phyloP scores from a whole-genome alignment of 2,888 invertebrate genomes.

The Ochropleura leucogaster region DNA sequence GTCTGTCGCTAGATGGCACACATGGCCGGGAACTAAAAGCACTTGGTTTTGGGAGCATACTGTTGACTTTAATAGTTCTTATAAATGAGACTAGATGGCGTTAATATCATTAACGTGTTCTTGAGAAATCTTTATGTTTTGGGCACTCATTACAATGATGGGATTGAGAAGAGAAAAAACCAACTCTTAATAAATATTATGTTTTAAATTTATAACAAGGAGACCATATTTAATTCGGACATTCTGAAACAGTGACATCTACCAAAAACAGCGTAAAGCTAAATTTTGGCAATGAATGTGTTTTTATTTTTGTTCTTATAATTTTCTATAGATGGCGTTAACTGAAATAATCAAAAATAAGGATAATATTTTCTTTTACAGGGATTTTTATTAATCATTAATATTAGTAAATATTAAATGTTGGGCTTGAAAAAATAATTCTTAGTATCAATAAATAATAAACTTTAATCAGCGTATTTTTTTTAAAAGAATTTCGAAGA shows the following conservation, averaged over 20 bases:
- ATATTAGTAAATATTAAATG: neutral
- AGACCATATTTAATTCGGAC: neutral
- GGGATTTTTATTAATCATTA: neutral
- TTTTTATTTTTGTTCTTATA: too few relatives aligned
- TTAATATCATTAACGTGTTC: neutral
- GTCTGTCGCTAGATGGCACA: constrained; percentile 12
- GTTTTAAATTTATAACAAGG: rapidly evolving
- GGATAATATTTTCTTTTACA: neutral
- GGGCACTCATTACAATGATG: neutral
- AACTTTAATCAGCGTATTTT: neutral
- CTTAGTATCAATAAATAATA: neutral
- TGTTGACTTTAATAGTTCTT: neutral
- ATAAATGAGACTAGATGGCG: constrained; percentile 1
- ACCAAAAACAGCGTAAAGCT: too few relatives aligned
- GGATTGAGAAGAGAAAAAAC: neutral
- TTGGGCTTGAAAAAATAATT: neutral
- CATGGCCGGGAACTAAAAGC: neutral
- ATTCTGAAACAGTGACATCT: constrained; percentile 5
- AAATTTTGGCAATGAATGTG: too few relatives aligned
- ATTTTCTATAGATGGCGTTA: constrained; percentile 8
- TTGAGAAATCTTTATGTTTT: neutral
- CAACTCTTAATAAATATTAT: neutral
- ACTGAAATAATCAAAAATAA: neutral
- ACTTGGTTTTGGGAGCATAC: neutral
- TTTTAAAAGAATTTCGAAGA: too few relatives aligned